phyloP scores from a whole-genome alignment of 2,113 vertebrate species.

The Oreochromis niloticus region DNA sequence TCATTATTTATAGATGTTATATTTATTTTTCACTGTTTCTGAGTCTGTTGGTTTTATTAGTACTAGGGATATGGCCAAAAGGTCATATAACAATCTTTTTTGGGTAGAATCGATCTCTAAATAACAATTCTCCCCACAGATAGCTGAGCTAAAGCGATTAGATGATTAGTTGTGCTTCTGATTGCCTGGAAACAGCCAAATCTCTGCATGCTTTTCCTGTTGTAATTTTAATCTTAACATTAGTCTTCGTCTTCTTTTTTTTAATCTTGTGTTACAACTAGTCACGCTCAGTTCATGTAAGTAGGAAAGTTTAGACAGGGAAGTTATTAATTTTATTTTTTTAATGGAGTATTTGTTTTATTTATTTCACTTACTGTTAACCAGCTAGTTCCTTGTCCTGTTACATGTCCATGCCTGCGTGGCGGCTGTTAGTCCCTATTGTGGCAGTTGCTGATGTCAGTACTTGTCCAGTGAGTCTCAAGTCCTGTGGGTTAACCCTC shows the following conservation, averaged over 20 bases:
- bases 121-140: not conserved
- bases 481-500: not conserved
- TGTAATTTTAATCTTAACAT: not conserved
- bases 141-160: not conserved
- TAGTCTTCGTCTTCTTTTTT: not conserved
- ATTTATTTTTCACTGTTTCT: not conserved
- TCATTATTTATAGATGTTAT: not conserved
- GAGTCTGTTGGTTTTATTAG: not conserved
- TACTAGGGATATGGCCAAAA: not conserved
- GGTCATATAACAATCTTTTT: not conserved
- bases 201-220: not conserved
- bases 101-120: rapidly evolving
- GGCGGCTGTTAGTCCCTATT: not conserved
- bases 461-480: not conserved
- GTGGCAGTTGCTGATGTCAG: not conserved
- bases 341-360: not conserved
- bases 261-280: not conserved
- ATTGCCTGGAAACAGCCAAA: not conserved
- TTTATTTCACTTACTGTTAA: not conserved
- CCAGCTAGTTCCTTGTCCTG: not conserved
- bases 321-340: not conserved
- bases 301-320: not conserved
- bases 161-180: not conserved
- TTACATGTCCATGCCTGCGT: rapidly evolving
- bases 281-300: not conserved